Percentiles rank a stretch among this genome's conserved stretches.
These are phyloP conservation scores for Dolichomitus sp. DNA, from an alignment of 2,888 invertebrate genomes.

Conservation along the genomic window DNA sequence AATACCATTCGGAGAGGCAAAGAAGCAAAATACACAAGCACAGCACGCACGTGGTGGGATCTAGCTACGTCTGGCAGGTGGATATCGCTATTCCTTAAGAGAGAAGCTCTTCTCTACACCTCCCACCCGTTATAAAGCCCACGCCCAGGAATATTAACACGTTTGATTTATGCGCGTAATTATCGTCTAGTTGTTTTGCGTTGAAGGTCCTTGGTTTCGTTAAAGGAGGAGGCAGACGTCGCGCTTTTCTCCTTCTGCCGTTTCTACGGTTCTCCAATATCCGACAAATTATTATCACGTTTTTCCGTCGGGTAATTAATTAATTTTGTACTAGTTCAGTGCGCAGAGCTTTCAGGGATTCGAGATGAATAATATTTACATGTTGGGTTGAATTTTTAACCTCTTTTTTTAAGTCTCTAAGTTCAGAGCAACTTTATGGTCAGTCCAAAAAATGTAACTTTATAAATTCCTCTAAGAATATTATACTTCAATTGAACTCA, in stretches of 20 bases:
- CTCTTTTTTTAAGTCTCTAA: no score
- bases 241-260: constrained; percentile 47
- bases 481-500: no score
- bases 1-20: constrained; percentile 15
- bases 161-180: constrained; percentile 86
- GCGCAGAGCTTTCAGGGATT: background rate
- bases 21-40: constrained; percentile 15
- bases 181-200: constrained; percentile 84
- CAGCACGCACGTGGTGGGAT: constrained; percentile 24
- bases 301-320: constrained; percentile 53
- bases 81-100: constrained; percentile 69
- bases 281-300: constrained; percentile 70
- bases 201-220: constrained; percentile 46
- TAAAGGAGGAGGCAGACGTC: constrained; percentile 41
- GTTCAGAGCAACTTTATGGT: no score
- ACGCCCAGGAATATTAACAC: constrained; percentile 86
- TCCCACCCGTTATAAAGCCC: constrained; percentile 74
- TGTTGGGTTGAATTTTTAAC: no score
- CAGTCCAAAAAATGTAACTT: no score
- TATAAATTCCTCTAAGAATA: no score
- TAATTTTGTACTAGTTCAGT: constrained; percentile 55
- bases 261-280: constrained; percentile 18
- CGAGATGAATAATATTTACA: background rate
- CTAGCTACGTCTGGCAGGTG: constrained; percentile 66
- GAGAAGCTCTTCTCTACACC: constrained; percentile 71